Evolutionary conservation across 2,888 invertebrate species (phyloP).

Genomic region (Cremastobaeus sp.): DNA sequence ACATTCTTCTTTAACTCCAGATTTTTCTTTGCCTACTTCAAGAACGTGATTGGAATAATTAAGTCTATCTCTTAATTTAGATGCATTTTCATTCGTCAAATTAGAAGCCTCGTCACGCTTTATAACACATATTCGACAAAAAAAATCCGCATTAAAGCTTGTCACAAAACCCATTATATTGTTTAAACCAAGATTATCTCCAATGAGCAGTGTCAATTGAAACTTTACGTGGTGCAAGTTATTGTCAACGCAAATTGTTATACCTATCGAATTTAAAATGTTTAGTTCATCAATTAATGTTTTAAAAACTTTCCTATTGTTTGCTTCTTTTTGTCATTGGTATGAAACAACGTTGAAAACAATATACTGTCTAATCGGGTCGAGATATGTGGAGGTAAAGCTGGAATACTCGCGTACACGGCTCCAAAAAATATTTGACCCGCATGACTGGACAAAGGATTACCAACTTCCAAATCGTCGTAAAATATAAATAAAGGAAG

Average conservation of each 20-base stretch:
- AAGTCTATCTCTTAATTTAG: neutral
- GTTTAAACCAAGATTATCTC: constrained; percentile 13
- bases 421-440: constrained; percentile 10
- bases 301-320: neutral
- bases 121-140: constrained; percentile 11
- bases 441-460: constrained; percentile 9
- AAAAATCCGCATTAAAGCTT: constrained; percentile 1
- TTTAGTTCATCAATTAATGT: constrained; percentile 19
- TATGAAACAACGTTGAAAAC: constrained; percentile 10
- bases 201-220: constrained; percentile 3
- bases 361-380: constrained; percentile 10
- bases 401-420: constrained; percentile 5
- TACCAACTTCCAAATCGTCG: neutral
- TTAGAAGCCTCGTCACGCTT: neutral
- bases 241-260: neutral
- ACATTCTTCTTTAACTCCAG: constrained; percentile 10
- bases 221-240: neutral
- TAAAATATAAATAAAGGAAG: constrained; percentile 13
- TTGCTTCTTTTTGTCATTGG: constrained; percentile 1
- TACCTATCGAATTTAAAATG: constrained; percentile 7
- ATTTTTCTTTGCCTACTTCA: neutral
- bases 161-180: constrained; percentile 8
- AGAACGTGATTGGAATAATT: neutral
- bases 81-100: neutral
- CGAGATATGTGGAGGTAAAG: constrained; percentile 8